Percentiles rank a stretch among this genome's conserved stretches.
Conservation (phyloP, 1,140 invertebrate genomes). For the Choristoneura fumiferana region DNA sequence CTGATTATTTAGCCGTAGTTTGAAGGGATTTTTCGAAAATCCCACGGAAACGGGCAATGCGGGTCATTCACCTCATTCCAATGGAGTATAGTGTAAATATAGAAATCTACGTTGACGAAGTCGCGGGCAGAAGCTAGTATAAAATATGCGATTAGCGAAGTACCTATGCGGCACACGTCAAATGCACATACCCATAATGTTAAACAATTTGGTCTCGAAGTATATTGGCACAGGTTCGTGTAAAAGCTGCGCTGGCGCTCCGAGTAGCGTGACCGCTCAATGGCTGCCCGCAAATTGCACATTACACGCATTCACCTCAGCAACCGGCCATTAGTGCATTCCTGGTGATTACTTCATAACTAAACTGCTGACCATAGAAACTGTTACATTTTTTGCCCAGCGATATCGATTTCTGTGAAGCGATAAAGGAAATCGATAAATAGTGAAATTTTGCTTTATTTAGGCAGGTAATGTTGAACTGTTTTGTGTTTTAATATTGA, state of each 20-base stretch:
- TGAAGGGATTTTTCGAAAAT: too few relatives aligned
- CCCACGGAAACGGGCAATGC: too few relatives aligned
- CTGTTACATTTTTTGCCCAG: slow-evolving; percentile 47
- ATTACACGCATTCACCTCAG: slow-evolving; percentile 61
- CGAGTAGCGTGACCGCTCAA: slow-evolving; percentile 59
- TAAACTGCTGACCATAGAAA: slow-evolving; percentile 60
- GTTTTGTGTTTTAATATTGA: too few relatives aligned
- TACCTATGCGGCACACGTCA: slow-evolving; percentile 3
- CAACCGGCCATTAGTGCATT: slow-evolving; percentile 70
- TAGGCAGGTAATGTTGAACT: too few relatives aligned
- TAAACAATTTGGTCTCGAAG: neutral
- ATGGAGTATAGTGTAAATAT: too few relatives aligned
- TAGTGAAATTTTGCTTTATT: too few relatives aligned
- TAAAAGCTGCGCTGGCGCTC: slow-evolving; percentile 24
- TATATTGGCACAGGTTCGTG: slow-evolving; percentile 7
- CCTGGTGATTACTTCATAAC: slow-evolving; percentile 66
- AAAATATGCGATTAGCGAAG: neutral
- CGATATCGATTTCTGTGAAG: slow-evolving; percentile 26
- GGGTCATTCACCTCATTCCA: too few relatives aligned
- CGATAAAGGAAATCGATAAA: neutral
- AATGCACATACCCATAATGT: neutral
- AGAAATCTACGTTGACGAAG: too few relatives aligned
- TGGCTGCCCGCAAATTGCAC: slow-evolving; percentile 64
- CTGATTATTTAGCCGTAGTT: too few relatives aligned
- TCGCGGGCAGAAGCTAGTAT: too few relatives aligned